A percentile compares a stretch with the other conserved stretches of the same genome.
Conservation (phyloP, 2,797 vertebrate species). For the Centroberyx gerrardi region DNA sequence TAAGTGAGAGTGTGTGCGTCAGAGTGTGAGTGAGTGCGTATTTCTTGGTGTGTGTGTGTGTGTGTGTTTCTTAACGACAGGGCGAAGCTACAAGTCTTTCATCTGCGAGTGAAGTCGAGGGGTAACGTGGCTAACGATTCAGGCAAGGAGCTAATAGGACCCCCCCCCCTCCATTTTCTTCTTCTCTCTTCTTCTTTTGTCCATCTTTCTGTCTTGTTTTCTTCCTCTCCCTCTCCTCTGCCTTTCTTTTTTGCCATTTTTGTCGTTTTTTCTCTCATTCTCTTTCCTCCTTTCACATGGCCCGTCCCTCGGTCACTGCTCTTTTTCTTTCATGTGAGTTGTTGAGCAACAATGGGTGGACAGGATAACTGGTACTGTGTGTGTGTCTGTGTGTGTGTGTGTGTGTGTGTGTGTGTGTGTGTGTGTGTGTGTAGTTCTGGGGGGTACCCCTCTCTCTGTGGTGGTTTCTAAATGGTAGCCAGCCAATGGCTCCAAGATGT, state of each 20-base stretch:
- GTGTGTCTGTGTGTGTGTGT: conserved; percentile 25
- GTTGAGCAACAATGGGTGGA: conserved; percentile 43
- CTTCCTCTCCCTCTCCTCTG: conserved; percentile 22
- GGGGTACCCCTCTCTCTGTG: conserved; percentile 50
- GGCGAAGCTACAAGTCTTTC: conserved; percentile 60
- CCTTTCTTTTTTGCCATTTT: conserved; percentile 30
- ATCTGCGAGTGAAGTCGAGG: conserved; percentile 56
- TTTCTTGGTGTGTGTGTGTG: conserved; percentile 12
- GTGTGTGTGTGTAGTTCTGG: conserved; percentile 34
- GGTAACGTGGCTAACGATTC: conserved; percentile 50
- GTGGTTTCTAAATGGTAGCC: conserved; percentile 58
- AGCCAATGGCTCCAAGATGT: conserved; percentile 75
- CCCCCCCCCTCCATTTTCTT: conserved; percentile 9
- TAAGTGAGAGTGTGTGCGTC: conserved; percentile 3
- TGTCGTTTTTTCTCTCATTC: conserved; percentile 18
- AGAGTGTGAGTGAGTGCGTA: conserved; percentile 50
- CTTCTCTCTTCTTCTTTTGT: conserved; percentile 10
- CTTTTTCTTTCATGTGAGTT: conserved; percentile 60
- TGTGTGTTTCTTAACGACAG: conserved; percentile 22
- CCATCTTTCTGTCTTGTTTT: conserved; percentile 50
- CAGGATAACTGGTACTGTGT: conserved; percentile 27
- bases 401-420: conserved; percentile 27
- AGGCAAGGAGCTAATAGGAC: conserved; percentile 65
- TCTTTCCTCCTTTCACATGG: conserved; percentile 43
- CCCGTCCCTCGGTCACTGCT: conserved; percentile 25